Evolutionary conservation across 2,797 vertebrate species (phyloP), one percentile per base, ranked within the genome.

Genomic region (Phylloscopus collybita): DNA sequence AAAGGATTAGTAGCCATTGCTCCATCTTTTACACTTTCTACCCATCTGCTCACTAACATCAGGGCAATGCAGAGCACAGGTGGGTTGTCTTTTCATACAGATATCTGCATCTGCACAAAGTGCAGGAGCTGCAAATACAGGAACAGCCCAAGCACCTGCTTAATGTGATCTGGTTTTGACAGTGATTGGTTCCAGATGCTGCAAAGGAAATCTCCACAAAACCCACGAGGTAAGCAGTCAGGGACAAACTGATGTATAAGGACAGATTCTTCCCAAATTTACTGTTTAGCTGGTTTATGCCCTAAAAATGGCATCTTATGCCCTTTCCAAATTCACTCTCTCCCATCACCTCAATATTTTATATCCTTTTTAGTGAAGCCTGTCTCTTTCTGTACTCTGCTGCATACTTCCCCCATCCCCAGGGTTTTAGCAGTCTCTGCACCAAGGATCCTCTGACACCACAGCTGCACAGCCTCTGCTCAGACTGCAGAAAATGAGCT

Each of bases 131-230:
- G 56, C 32, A 93, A 54, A 59, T 18, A 62, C 21, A 86, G 56
- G 72, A 83, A 57, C 25, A 88, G 51, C 60, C 23, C 60, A 80
- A 83, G 49, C 25, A 70, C 16, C 49, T 76, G 18, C 26, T 80
- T 71, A 78, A 60, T 53, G 36, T 3, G 0, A 12, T 62, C 40
- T 66, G 25, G 25, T 62, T 83, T 83, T 67, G 66, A 49, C 57
- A 66, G 32, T 74, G 57, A 71, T 67, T 4, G 1, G 56, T 70
- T 83, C 49, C 64, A 64, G 44, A 80, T 75, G 45, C 64, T 86
- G 64, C 69, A 90, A 90, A 86, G 66, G 78, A 92, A 57, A 86
- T 81, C 74, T 88, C 86, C 73, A 67, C 40, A 61, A 71, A 83
- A 44, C 59, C 38, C 56, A 61, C 0, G 0, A 59, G 9, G 20